A percentile compares a stretch with the other conserved stretches of the same genome.
Evolutionary conservation across 2,888 invertebrate species (phyloP).

Genomic region (Cheilosia impressa): DNA sequence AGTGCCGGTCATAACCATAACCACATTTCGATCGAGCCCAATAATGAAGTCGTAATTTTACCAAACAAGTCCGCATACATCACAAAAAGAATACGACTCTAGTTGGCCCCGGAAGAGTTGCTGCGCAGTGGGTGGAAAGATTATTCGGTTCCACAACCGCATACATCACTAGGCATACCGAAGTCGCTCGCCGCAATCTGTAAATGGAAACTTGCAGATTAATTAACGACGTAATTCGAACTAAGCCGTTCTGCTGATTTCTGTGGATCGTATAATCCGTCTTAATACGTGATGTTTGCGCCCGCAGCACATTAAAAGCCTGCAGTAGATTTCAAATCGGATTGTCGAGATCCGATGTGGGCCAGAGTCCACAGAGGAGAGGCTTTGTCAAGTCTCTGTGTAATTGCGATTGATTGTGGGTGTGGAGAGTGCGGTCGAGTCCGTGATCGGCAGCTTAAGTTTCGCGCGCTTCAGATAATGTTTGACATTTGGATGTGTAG

Average conservation of each 20-base stretch:
- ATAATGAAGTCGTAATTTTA: not conserved
- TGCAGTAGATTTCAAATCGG: conserved; percentile 20
- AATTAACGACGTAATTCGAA: conserved; percentile 51
- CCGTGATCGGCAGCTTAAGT: conserved; percentile 58
- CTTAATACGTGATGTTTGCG: conserved; percentile 41
- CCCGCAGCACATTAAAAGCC: conserved; percentile 29
- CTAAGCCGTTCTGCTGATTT: conserved; percentile 29
- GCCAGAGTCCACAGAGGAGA: not conserved
- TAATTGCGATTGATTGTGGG: conserved; percentile 41
- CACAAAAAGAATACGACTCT: not conserved
- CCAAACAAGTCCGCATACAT: not conserved
- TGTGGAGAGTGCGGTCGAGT: conserved; percentile 13
- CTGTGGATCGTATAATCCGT: conserved; percentile 19
- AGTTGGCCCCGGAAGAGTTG: conserved; percentile 6
- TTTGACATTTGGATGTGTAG: conserved; percentile 35
- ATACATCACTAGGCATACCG: not conserved
- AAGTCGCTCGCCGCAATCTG: conserved; percentile 7
- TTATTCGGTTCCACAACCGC: not conserved
- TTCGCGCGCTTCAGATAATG: conserved; percentile 17
- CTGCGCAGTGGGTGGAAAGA: not conserved
- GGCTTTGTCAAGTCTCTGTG: not conserved
- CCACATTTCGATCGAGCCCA: not conserved
- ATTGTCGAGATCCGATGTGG: conserved; percentile 6
- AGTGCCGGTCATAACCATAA: not conserved
- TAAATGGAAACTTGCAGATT: conserved; percentile 47